These are phyloP conservation scores for Styela clava DNA, from an alignment of 23 tunicate species.

Conservation along the genomic window DNA sequence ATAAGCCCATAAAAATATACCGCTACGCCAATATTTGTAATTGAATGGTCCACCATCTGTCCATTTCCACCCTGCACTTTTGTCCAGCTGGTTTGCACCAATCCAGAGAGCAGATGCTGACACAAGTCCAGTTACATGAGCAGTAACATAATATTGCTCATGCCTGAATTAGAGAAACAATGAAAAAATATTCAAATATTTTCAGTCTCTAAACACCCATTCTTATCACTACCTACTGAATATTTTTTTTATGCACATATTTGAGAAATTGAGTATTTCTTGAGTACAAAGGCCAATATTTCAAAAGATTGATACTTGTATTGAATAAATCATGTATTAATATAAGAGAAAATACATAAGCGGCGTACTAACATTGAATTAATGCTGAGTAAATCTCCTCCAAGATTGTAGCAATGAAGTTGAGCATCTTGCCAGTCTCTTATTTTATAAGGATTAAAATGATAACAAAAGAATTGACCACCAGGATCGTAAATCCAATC, in stretches of 20 bases:
- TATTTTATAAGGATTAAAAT: conserved; percentile 65
- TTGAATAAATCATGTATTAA: too few relatives aligned
- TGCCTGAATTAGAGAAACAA: conserved; percentile 6
- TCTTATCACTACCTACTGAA: too few relatives aligned
- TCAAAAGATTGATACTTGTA: too few relatives aligned
- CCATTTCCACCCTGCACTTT: conserved; percentile 80
- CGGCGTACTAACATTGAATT: conserved; percentile 67
- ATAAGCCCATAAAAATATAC: too few relatives aligned
- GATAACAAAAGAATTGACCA: conserved; percentile 78
- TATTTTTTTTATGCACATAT: too few relatives aligned
- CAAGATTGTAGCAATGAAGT: conserved; percentile 49
- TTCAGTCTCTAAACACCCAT: too few relatives aligned
- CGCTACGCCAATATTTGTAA: conserved; percentile 65
- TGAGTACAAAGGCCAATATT: too few relatives aligned
- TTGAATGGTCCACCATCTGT: conserved; percentile 59
- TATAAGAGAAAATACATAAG: too few relatives aligned
- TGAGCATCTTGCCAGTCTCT: conserved; percentile 72
- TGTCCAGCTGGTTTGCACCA: conserved; percentile 66
- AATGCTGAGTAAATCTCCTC: conserved; percentile 85
- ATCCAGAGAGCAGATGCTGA: conserved; percentile 68
- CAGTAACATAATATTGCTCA: conserved; percentile 72
- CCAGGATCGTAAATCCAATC: conserved; percentile 76
- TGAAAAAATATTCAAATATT: too few relatives aligned
- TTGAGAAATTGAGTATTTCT: too few relatives aligned
- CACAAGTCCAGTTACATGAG: conserved; percentile 43